Conservation (phyloP, 64 coral and sea anemone species). For the Pocillopora verrucosa region DNA sequence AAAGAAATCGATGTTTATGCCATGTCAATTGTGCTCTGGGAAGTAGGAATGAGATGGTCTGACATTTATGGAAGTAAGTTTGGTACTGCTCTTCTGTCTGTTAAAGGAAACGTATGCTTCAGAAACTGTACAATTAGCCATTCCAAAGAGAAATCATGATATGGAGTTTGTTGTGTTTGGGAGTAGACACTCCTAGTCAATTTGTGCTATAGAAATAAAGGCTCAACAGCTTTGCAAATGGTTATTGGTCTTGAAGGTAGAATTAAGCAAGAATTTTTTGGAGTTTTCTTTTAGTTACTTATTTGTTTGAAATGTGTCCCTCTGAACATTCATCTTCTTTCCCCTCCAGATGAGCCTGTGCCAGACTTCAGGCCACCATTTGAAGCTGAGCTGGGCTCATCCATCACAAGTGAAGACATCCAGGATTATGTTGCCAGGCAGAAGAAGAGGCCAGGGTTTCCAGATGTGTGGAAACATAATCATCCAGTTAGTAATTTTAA, state of each 20-base stretch:
- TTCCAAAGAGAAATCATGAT: too few species aligned
- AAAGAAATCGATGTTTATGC: constrained; percentile 99
- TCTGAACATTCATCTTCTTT: neutral
- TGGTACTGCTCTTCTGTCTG: neutral
- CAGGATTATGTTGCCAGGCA: constrained; percentile 70
- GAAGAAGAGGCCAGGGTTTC: constrained; percentile 78
- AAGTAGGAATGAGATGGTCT: constrained; percentile 77
- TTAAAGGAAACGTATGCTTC: neutral
- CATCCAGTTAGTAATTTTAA: constrained; percentile 58
- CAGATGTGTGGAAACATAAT: constrained; percentile 94
- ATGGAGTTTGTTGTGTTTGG: too few species aligned
- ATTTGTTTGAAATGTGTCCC: too few species aligned
- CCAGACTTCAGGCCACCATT: constrained; percentile 76
- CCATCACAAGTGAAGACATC: constrained; percentile 71
- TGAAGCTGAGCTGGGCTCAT: constrained; percentile 76
- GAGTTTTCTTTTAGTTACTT: too few species aligned
- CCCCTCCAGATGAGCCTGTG: constrained; percentile 51
- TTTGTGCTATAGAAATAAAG: too few species aligned
- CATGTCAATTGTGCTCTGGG: constrained; percentile 83
- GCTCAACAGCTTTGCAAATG: too few species aligned
- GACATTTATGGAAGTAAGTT: constrained; percentile 90
- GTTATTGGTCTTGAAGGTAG: too few species aligned
- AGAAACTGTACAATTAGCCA: too few species aligned
- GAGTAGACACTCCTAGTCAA: too few species aligned
- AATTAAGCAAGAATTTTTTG: too few species aligned